phyloP scores from a whole-genome alignment of 2,888 invertebrate genomes.

The Branchipolynoe longqiensis region DNA sequence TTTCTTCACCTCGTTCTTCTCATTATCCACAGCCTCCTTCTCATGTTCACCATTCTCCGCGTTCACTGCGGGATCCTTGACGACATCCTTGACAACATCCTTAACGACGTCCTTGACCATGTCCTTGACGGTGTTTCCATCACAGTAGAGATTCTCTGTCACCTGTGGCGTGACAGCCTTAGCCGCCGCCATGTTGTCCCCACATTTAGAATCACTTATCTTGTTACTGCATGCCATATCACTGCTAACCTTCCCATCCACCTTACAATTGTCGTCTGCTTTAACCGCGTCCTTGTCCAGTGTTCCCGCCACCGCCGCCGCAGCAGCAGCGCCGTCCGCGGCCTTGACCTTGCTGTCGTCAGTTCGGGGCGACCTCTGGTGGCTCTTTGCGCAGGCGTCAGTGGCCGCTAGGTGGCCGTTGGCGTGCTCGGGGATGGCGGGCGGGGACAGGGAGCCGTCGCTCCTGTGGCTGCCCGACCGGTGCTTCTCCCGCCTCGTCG shows the following conservation, averaged over 20 bases:
- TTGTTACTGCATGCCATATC: no score
- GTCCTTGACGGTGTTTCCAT: neutral
- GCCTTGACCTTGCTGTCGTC: neutral
- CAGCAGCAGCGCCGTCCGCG: neutral
- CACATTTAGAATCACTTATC: no score
- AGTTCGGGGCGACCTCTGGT: neutral
- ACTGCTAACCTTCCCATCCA: no score
- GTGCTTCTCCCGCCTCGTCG: constrained; percentile 7
- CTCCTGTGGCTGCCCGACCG: neutral
- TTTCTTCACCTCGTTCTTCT: constrained; percentile 33
- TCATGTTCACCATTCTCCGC: constrained; percentile 34
- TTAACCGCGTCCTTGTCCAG: neutral
- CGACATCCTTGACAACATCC: neutral
- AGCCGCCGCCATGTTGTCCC: no score
- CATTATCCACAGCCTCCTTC: neutral
- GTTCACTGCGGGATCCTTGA: neutral
- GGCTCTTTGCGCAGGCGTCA: neutral
- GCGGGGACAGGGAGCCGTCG: constrained; percentile 27
- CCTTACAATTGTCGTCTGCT: neutral
- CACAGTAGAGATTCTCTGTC: constrained; percentile 1
- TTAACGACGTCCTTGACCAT: neutral
- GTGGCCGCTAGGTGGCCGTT: neutral
- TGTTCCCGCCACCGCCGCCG: neutral
- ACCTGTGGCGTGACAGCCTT: neutral
- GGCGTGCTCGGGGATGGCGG: constrained; percentile 33